These are phyloP conservation scores for Microtus pennsylvanicus DNA, from an alignment of 2,113 vertebrate species.

Conservation along the genomic window DNA sequence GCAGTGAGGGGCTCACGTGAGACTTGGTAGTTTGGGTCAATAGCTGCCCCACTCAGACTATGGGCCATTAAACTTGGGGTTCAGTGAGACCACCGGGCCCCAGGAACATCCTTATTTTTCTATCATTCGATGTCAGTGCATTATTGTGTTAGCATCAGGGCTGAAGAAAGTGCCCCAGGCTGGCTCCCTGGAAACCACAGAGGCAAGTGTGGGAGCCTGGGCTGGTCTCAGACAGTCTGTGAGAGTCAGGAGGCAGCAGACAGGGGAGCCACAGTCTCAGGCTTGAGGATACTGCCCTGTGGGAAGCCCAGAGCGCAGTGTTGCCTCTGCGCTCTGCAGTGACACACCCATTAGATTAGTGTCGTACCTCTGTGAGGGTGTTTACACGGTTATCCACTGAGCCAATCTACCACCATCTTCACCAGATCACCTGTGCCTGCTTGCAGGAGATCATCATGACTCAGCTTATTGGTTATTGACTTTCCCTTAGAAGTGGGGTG, in stretches of 20 bases:
- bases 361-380: background rate
- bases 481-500: background rate
- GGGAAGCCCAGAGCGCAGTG: background rate
- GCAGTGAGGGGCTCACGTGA: fast-evolving
- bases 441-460: background rate
- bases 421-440: background rate
- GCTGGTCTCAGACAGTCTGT: background rate
- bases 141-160: background rate
- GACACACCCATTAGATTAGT: no score
- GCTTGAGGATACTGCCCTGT: background rate
- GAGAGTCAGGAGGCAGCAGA: background rate
- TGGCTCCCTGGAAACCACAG: background rate
- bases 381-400: background rate
- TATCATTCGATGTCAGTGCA: background rate
- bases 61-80: no score
- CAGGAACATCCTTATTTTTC: no score
- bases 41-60: fast-evolving
- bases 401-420: background rate
- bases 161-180: background rate
- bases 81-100: background rate
- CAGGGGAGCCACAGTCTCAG: background rate
- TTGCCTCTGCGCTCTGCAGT: background rate
- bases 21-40: background rate
- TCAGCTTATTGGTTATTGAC: background rate
- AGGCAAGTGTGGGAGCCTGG: background rate